A percentile compares a stretch with the other conserved stretches of the same genome.
phyloP scores from a whole-genome alignment of 2,888 invertebrate species.

The Lasioglossum figueresi region DNA sequence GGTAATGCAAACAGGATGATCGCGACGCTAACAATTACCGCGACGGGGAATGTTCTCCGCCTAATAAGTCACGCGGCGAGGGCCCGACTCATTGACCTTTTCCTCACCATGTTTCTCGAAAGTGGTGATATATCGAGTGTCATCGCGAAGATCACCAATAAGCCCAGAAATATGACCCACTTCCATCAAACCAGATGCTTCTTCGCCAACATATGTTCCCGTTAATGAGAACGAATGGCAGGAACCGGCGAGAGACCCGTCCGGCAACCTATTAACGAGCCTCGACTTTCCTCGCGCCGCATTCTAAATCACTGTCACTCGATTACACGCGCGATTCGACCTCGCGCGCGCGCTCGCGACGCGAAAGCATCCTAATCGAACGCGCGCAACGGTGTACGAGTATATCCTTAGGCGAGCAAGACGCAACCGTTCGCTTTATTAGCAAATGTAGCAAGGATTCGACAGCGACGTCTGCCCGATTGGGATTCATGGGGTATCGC shows the following conservation, averaged over 20 bases:
- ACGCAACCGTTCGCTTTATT: background rate
- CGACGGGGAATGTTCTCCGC: background rate
- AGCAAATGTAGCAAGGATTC: slow-evolving; percentile 10
- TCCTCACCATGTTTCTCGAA: slow-evolving; percentile 7
- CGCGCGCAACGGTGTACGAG: background rate
- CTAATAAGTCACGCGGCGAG: slow-evolving; percentile 7
- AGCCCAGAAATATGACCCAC: slow-evolving; percentile 23
- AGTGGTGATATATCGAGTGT: slow-evolving; percentile 1
- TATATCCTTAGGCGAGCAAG: slow-evolving; percentile 3
- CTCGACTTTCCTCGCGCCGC: background rate
- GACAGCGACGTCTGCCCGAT: slow-evolving; percentile 47
- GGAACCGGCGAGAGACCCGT: slow-evolving; percentile 9
- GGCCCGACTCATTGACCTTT: slow-evolving; percentile 7
- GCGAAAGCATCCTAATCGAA: background rate
- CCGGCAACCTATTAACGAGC: slow-evolving; percentile 16
- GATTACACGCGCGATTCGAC: slow-evolving; percentile 14
- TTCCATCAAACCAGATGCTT: slow-evolving; percentile 4
- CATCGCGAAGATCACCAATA: slow-evolving; percentile 14
- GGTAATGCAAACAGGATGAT: background rate
- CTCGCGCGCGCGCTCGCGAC: background rate
- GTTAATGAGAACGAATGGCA: slow-evolving; percentile 21
- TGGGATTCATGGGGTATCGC: slow-evolving; percentile 75
- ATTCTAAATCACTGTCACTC: slow-evolving; percentile 20
- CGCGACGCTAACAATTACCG: background rate
- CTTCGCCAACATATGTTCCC: slow-evolving; percentile 1